A percentile compares a stretch with the other conserved stretches of the same genome.
These are phyloP conservation scores for Labeo catla DNA, from an alignment of 2,113 vertebrate species.

Conservation along the genomic window DNA sequence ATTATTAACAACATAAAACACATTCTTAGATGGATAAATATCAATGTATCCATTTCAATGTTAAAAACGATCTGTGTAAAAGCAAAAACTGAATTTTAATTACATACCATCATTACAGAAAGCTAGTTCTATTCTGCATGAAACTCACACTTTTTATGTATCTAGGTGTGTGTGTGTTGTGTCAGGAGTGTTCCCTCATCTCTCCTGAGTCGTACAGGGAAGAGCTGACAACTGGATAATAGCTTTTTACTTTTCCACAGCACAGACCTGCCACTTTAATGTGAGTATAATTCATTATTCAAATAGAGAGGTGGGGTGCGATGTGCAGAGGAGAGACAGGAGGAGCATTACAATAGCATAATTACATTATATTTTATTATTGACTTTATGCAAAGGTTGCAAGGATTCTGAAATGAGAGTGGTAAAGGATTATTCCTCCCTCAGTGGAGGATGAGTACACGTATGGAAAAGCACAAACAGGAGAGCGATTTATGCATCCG, in stretches of 20 bases:
- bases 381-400: constrained; percentile 84
- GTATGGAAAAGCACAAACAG: not conserved
- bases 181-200: constrained; percentile 82
- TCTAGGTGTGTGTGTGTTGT: constrained; percentile 77
- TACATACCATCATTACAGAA: not conserved
- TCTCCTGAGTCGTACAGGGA: constrained; percentile 66
- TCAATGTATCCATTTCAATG: not conserved
- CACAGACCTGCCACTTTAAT: constrained; percentile 89
- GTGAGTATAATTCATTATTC: constrained; percentile 98
- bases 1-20: no score
- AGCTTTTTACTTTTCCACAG: constrained; percentile 95
- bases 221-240: constrained; percentile 93
- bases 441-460: constrained; percentile 23
- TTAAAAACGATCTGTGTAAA: not conserved
- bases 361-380: constrained; percentile 95
- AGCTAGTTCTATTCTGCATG: constrained; percentile 10
- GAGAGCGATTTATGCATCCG: constrained; percentile 37
- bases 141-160: constrained; percentile 14
- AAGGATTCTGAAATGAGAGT: constrained; percentile 77
- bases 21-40: not conserved
- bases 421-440: constrained; percentile 49
- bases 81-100: not conserved
- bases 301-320: constrained; percentile 89
- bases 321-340: constrained; percentile 66
- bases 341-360: constrained; percentile 91